These are phyloP conservation scores for Pseudomugil tenellus DNA, from an alignment of 2,797 vertebrate genomes.

Conservation along the genomic window DNA sequence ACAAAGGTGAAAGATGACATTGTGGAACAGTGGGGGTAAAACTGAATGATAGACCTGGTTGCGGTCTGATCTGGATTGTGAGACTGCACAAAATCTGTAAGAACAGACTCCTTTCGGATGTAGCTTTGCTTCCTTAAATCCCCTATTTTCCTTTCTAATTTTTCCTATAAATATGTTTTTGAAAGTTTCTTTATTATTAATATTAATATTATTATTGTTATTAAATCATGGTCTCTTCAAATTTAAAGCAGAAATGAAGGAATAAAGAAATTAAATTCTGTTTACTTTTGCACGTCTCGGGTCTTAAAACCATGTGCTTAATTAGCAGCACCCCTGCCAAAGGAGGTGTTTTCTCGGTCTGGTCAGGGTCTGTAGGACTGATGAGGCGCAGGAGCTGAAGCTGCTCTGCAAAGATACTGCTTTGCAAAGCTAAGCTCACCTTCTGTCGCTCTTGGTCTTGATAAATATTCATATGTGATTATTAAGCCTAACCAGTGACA, in stretches of 20 bases:
- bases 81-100: too few species aligned
- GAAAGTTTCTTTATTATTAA: too few species aligned
- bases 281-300: not conserved
- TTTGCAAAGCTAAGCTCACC: slow-evolving; percentile 45
- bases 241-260: not conserved
- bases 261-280: not conserved
- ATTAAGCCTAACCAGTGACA: slow-evolving; percentile 62
- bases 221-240: not conserved
- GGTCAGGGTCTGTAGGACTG: not conserved
- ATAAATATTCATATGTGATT: slow-evolving; percentile 72
- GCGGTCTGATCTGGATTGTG: too few species aligned
- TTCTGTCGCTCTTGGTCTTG: slow-evolving; percentile 49
- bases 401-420: slow-evolving; percentile 15
- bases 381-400: slow-evolving; percentile 23
- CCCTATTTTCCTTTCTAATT: not conserved
- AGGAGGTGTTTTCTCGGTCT: not conserved
- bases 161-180: not conserved
- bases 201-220: too few species aligned
- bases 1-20: too few species aligned
- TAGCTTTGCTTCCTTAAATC: not conserved
- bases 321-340: not conserved
- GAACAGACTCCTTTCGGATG: too few species aligned
- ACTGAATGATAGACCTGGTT: too few species aligned
- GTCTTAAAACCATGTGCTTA: not conserved
- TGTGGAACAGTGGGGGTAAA: too few species aligned